Evolutionary conservation across 2,113 vertebrate species (phyloP).

Genomic region (Fulmarus glacialis): DNA sequence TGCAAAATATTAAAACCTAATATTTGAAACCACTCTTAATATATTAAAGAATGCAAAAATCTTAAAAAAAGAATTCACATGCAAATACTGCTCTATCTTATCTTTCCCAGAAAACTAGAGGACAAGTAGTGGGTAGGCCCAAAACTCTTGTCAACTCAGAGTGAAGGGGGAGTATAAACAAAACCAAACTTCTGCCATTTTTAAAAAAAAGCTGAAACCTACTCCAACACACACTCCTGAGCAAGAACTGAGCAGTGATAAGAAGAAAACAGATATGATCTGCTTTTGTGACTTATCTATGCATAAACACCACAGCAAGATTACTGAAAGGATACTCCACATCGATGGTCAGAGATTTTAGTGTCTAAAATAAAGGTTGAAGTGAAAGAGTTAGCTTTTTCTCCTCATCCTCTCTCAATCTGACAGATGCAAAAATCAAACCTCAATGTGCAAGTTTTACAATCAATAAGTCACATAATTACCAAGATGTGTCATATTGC

Average conservation of each 20-base stretch:
- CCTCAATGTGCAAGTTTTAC: neutral
- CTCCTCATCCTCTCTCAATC: neutral
- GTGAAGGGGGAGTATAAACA: neutral
- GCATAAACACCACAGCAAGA: neutral
- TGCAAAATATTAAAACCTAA: neutral
- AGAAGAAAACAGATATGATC: neutral
- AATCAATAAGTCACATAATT: neutral
- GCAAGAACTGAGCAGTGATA: neutral
- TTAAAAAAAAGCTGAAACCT: neutral
- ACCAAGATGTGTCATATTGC: neutral
- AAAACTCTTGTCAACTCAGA: neutral
- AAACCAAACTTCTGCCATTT: neutral
- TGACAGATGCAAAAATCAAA: neutral
- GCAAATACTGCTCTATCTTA: neutral
- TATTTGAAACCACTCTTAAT: neutral
- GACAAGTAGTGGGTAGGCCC: neutral
- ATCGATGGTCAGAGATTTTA: neutral
- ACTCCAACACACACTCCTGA: neutral
- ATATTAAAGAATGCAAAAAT: neutral
- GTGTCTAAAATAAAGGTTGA: neutral
- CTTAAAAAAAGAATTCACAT: neutral
- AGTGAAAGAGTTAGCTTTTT: neutral
- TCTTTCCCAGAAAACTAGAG: neutral
- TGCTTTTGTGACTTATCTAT: neutral
- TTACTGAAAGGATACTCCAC: neutral